Conservation (phyloP, 2,797 vertebrate species). For the Apogon hyalosoma region DNA sequence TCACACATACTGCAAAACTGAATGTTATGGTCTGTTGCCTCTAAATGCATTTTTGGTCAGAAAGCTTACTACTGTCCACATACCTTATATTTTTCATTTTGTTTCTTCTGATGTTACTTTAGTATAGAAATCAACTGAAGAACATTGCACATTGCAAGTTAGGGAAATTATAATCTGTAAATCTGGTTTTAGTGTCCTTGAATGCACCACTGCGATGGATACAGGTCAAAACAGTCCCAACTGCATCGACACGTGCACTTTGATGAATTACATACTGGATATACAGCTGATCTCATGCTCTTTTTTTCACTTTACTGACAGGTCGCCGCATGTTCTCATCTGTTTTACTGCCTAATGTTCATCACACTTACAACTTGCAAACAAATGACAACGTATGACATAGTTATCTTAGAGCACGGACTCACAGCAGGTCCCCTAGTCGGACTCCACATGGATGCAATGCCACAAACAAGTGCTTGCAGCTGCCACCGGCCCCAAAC, state of each 20-base stretch:
- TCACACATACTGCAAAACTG: too few species aligned
- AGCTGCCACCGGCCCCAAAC: constrained; percentile 81
- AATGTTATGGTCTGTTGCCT: too few species aligned
- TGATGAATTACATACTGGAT: background rate
- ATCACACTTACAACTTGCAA: background rate
- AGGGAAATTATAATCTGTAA: background rate
- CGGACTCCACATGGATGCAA: constrained; percentile 58
- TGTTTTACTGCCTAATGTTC: background rate
- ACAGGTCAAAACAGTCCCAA: background rate
- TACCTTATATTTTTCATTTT: too few species aligned
- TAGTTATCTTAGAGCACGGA: constrained; percentile 5
- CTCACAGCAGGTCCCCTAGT: constrained; percentile 20
- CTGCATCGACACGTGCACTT: background rate
- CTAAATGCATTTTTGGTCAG: too few species aligned
- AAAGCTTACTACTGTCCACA: too few species aligned
- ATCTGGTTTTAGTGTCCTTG: constrained; percentile 21
- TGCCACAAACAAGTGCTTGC: constrained; percentile 75
- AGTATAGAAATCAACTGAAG: background rate
- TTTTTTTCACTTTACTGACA: constrained; percentile 10
- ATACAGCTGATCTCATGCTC: background rate
- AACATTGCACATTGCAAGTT: background rate
- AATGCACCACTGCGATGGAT: background rate
- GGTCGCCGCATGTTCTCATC: background rate
- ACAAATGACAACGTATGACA: constrained; percentile 3
- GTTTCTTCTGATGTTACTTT: too few species aligned